Evolutionary conservation across 2,113 vertebrate species (phyloP).

Genomic region (Trochalopteron elliotii): DNA sequence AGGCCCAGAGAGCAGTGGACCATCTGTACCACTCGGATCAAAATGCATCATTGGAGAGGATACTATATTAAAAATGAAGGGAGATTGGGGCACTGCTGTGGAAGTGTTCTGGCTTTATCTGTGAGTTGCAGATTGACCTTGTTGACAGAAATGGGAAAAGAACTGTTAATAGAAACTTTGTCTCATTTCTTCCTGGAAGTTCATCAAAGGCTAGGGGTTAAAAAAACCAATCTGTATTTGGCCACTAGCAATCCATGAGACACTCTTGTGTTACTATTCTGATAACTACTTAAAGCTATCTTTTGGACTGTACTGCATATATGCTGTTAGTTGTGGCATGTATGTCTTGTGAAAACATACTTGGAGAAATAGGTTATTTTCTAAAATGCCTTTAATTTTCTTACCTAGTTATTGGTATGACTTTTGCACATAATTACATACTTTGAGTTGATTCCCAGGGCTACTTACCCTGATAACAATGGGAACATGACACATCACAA

Average conservation of each 20-base stretch:
- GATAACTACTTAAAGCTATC: background rate
- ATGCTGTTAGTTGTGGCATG: background rate
- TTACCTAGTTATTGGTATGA: background rate
- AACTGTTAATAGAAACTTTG: background rate
- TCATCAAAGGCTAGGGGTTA: background rate
- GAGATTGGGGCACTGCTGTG: background rate
- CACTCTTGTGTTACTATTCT: background rate
- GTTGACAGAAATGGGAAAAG: background rate
- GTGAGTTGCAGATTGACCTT: background rate
- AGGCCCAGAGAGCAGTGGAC: background rate
- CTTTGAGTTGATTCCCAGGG: constrained; percentile 17
- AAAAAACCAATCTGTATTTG: background rate
- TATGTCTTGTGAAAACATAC: background rate
- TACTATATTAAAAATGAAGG: background rate
- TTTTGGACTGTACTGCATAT: constrained; percentile 18
- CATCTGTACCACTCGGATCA: background rate
- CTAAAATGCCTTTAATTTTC: constrained; percentile 48
- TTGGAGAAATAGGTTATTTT: constrained; percentile 56
- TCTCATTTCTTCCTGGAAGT: background rate
- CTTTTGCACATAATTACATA: constrained; percentile 35
- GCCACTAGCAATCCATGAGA: background rate
- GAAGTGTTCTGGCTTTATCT: background rate
- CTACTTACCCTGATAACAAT: constrained; percentile 46
- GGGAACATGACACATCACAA: background rate
- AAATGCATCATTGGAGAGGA: background rate